Percentiles rank a stretch among this genome's conserved stretches.
Evolutionary conservation across 2,888 invertebrate genomes (phyloP).

Genomic region (Homarus gammarus): DNA sequence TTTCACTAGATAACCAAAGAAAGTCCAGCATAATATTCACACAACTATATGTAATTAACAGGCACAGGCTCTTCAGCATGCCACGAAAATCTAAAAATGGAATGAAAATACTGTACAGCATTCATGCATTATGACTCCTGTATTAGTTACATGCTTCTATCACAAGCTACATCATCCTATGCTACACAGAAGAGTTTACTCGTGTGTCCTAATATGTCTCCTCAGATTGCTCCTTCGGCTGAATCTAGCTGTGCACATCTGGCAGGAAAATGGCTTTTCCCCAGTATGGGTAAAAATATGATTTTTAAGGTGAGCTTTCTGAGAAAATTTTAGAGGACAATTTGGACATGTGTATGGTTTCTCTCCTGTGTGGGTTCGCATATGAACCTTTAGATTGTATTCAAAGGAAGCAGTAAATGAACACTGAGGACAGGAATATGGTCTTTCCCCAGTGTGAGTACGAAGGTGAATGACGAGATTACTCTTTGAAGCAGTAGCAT

Average conservation of each 20-base stretch:
- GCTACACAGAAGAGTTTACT: background rate
- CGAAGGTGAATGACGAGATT: slow-evolving; percentile 38
- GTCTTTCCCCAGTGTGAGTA: too few species aligned
- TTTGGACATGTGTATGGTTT: slow-evolving; percentile 34
- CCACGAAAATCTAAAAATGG: too few species aligned
- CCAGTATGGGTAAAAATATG: slow-evolving; percentile 33
- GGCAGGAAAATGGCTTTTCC: slow-evolving; percentile 36
- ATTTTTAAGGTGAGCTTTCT: slow-evolving; percentile 31
- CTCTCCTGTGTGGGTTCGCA: too few species aligned
- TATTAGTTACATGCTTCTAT: background rate
- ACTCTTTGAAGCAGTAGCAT: slow-evolving; percentile 37
- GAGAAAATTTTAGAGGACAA: slow-evolving; percentile 40
- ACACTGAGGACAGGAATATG: too few species aligned
- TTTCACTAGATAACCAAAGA: too few species aligned
- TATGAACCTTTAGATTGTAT: slow-evolving; percentile 32
- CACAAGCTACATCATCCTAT: background rate
- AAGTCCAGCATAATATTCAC: too few species aligned
- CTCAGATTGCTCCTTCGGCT: slow-evolving; percentile 21
- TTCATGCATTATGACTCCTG: background rate
- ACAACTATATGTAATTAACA: too few species aligned
- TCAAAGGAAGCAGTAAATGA: slow-evolving; percentile 32
- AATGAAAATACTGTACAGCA: background rate
- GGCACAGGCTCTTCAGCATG: too few species aligned
- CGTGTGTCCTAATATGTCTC: slow-evolving; percentile 26
- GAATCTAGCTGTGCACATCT: slow-evolving; percentile 12